These are phyloP conservation scores for Patella pellucida DNA, from an alignment of 2,888 invertebrate genomes.

Conservation along the genomic window DNA sequence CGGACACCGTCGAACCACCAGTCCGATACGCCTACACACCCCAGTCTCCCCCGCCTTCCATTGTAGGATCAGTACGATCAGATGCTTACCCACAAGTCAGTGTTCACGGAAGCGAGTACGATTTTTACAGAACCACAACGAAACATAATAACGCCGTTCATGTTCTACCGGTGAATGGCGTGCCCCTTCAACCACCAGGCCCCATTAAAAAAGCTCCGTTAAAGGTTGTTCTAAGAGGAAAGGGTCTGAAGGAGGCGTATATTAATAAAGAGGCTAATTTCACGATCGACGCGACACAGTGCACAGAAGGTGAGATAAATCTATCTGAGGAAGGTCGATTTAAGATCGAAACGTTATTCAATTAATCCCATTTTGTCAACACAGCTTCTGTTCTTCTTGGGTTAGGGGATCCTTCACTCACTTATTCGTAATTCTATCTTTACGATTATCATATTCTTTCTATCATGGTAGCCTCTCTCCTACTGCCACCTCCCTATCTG, in stretches of 20 bases:
- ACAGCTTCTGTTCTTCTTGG: too few relatives aligned
- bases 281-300: slow-evolving; percentile 53
- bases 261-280: slow-evolving; percentile 55
- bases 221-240: slow-evolving; percentile 55
- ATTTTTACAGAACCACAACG: not conserved
- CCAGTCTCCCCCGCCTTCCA: not conserved
- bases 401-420: too few relatives aligned
- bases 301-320: slow-evolving; percentile 45
- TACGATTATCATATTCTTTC: not conserved
- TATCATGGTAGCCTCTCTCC: not conserved
- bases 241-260: slow-evolving; percentile 56
- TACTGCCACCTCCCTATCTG: not conserved
- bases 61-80: slow-evolving; percentile 12
- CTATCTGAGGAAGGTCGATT: too few relatives aligned
- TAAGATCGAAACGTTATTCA: too few relatives aligned
- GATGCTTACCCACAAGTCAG: not conserved
- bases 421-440: too few relatives aligned
- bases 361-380: too few relatives aligned
- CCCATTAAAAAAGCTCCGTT: slow-evolving; percentile 16
- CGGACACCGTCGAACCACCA: slow-evolving; percentile 40
- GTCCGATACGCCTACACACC: slow-evolving; percentile 15
- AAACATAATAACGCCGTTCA: not conserved
- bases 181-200: not conserved
- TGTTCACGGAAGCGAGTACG: not conserved
- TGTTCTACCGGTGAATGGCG: not conserved